phyloP scores from a whole-genome alignment of 2,113 vertebrate genomes.

The Scomber scombrus region DNA sequence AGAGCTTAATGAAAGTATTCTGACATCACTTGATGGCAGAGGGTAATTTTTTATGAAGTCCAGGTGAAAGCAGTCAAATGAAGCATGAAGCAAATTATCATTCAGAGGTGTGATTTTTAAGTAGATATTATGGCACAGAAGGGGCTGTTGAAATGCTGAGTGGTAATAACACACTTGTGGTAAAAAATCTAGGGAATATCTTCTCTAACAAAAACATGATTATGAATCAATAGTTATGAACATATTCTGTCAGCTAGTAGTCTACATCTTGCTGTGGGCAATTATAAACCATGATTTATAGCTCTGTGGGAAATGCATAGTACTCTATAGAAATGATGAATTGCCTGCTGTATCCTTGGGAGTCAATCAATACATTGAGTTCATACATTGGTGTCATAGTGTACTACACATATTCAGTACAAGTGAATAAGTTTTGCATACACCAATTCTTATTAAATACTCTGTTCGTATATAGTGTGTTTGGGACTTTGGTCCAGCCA shows the following conservation, averaged over 20 bases:
- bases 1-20: too few species aligned
- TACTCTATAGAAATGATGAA: constrained; percentile 64
- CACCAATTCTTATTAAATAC: constrained; percentile 1
- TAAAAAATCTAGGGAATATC: neutral
- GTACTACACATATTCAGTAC: constrained; percentile 21
- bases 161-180: constrained; percentile 24
- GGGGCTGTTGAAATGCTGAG: neutral
- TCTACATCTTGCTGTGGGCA: constrained; percentile 29
- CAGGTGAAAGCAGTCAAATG: neutral
- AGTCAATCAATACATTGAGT: constrained; percentile 60
- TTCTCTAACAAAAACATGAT: neutral
- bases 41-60: neutral
- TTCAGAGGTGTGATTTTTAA: neutral
- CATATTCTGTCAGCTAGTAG: constrained; percentile 36
- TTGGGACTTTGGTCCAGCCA: neutral
- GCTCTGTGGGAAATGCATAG: constrained; percentile 42
- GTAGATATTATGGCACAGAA: neutral
- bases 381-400: constrained; percentile 39
- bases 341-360: constrained; percentile 40
- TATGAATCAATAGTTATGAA: constrained; percentile 45
- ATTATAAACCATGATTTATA: constrained; percentile 71
- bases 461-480: neutral
- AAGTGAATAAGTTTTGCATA: constrained; percentile 38
- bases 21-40: neutral
- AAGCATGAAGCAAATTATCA: neutral